Evolutionary conservation across 2,113 vertebrate genomes (phyloP).

Genomic region (Semnornis frantzii): DNA sequence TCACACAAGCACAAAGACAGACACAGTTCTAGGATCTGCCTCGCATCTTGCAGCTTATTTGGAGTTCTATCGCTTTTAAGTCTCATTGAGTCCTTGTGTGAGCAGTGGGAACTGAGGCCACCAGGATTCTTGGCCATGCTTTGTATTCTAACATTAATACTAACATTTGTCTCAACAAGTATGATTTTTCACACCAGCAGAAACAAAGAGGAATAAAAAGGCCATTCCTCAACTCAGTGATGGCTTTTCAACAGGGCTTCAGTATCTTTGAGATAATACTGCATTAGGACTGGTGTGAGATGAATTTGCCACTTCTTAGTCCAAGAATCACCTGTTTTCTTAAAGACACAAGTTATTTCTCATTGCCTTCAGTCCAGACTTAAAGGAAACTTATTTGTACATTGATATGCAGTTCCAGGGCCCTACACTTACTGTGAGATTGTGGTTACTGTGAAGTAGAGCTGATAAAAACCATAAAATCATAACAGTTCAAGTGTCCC

Average conservation of each 20-base stretch:
- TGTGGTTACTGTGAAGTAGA: neutral
- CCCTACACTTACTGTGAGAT: neutral
- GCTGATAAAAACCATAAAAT: neutral
- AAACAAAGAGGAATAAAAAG: neutral
- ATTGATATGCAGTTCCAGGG: neutral
- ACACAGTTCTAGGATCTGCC: neutral
- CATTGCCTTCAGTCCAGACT: neutral
- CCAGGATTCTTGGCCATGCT: neutral
- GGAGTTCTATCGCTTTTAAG: neutral
- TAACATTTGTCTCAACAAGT: neutral
- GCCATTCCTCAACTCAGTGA: neutral
- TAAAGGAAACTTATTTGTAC: neutral
- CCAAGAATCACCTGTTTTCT: neutral
- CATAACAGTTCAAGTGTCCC: neutral
- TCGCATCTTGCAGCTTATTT: neutral
- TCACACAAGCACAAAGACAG: neutral
- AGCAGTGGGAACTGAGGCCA: neutral
- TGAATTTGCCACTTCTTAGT: neutral
- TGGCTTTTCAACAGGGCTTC: neutral
- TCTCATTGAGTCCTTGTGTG: neutral
- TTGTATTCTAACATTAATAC: neutral
- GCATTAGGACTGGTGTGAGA: neutral
- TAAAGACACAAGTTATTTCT: neutral
- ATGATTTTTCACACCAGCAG: neutral
- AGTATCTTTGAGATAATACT: neutral